These are phyloP conservation scores for Tachina fera DNA, from an alignment of 2,888 invertebrate species.

Conservation along the genomic window DNA sequence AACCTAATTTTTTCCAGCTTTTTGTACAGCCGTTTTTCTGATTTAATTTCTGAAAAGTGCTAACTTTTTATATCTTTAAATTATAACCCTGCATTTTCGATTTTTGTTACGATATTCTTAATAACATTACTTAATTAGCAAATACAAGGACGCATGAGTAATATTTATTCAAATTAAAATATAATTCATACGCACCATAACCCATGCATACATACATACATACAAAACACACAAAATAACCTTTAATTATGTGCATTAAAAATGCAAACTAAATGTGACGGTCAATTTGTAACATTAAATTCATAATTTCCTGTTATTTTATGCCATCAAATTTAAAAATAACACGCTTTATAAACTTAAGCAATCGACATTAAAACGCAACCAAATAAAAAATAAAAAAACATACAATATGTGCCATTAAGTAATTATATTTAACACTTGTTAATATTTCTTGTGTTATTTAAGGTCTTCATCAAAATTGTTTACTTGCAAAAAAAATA, in stretches of 20 bases:
- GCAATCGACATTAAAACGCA: slow-evolving; percentile 4
- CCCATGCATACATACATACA: too few relatives aligned
- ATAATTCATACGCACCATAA: slow-evolving; percentile 19
- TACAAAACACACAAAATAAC: neutral
- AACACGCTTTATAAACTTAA: neutral
- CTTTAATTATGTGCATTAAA: slow-evolving; percentile 34
- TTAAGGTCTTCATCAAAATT: slow-evolving; percentile 25
- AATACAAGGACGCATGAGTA: neutral
- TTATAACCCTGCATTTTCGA: too few relatives aligned
- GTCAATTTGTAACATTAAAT: slow-evolving; percentile 32
- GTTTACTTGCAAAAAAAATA: slow-evolving; percentile 7
- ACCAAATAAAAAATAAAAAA: slow-evolving; percentile 15
- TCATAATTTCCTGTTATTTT: slow-evolving; percentile 26
- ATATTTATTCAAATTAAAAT: slow-evolving; percentile 25
- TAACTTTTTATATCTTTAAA: too few relatives aligned
- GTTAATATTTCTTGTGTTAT: slow-evolving; percentile 20
- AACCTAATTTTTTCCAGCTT: too few relatives aligned
- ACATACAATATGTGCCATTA: slow-evolving; percentile 29
- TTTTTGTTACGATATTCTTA: neutral
- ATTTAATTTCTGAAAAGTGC: too few relatives aligned
- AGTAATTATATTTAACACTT: slow-evolving; percentile 57
- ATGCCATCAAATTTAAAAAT: slow-evolving; percentile 17
- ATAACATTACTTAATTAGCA: neutral
- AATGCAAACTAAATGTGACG: slow-evolving; percentile 29
- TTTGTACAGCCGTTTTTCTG: too few relatives aligned